Evolutionary conservation across 2,113 vertebrate species (phyloP).

Genomic region (Chaetura pelagica): DNA sequence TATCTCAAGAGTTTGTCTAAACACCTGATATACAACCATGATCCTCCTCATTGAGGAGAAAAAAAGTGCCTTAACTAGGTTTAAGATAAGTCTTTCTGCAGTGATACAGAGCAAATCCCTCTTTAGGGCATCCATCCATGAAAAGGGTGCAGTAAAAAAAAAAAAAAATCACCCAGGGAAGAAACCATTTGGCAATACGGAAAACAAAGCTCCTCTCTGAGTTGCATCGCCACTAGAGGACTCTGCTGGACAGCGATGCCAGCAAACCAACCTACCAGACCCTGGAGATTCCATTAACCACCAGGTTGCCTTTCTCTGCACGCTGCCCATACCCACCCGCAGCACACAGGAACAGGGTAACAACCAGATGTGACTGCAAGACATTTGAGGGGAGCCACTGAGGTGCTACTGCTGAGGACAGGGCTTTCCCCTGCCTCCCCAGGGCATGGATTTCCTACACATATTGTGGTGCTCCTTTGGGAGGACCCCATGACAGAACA

Average conservation of each 20-base stretch:
- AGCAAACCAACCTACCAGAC: background rate
- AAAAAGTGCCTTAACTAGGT: background rate
- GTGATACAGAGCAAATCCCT: background rate
- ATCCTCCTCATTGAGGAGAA: background rate
- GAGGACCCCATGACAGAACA: background rate
- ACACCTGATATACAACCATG: background rate
- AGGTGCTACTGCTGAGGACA: background rate
- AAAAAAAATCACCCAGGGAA: background rate
- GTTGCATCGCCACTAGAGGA: conserved; percentile 47
- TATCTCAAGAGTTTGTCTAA: background rate
- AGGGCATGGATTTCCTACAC: background rate
- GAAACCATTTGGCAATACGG: background rate
- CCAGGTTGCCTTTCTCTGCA: background rate
- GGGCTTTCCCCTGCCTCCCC: background rate
- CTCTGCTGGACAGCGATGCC: background rate
- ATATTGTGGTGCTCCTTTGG: background rate
- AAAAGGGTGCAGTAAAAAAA: background rate
- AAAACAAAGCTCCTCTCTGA: background rate
- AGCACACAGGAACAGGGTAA: background rate
- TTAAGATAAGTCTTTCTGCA: background rate
- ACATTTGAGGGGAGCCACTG: background rate
- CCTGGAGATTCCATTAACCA: background rate
- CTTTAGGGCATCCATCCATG: background rate
- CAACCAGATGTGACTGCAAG: background rate
- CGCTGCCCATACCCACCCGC: background rate